Conservation (phyloP, 2,888 invertebrate species). For the Zygothrica quintamaculata region DNA sequence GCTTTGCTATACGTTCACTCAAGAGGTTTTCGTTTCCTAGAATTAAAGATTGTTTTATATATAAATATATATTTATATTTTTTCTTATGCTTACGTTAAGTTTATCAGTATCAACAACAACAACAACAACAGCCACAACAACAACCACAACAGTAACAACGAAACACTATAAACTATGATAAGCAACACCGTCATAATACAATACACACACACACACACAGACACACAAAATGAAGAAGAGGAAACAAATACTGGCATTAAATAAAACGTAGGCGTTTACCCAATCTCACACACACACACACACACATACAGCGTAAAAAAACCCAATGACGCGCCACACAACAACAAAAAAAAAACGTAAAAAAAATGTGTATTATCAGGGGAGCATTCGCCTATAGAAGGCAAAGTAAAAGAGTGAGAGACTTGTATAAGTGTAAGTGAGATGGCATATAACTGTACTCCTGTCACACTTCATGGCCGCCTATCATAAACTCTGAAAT, state of each 20-base stretch:
- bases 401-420: constrained; percentile 15
- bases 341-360: constrained; percentile 11
- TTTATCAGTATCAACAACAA: constrained; percentile 57
- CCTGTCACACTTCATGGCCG: constrained; percentile 47
- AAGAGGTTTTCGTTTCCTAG: constrained; percentile 45
- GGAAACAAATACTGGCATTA: constrained; percentile 57
- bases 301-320: constrained; percentile 22
- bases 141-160: constrained; percentile 33
- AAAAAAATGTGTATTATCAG: constrained; percentile 58
- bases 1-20: constrained; percentile 35
- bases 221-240: constrained; percentile 11
- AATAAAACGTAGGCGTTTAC: constrained; percentile 80
- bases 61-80: no score
- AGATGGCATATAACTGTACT: constrained; percentile 25
- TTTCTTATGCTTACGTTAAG: constrained; percentile 55
- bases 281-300: constrained; percentile 37
- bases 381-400: constrained; percentile 39
- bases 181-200: constrained; percentile 69
- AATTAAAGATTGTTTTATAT: constrained; percentile 47
- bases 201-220: no score
- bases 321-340: constrained; percentile 35
- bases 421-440: constrained; percentile 18
- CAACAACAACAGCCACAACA: constrained; percentile 38
- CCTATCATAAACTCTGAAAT: constrained; percentile 53
- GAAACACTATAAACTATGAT: constrained; percentile 72